A percentile compares a stretch with the other conserved stretches of the same genome.
These are phyloP conservation scores for Emydura subglobosa DNA, from an alignment of 2,113 vertebrate genomes.

Conservation along the genomic window DNA sequence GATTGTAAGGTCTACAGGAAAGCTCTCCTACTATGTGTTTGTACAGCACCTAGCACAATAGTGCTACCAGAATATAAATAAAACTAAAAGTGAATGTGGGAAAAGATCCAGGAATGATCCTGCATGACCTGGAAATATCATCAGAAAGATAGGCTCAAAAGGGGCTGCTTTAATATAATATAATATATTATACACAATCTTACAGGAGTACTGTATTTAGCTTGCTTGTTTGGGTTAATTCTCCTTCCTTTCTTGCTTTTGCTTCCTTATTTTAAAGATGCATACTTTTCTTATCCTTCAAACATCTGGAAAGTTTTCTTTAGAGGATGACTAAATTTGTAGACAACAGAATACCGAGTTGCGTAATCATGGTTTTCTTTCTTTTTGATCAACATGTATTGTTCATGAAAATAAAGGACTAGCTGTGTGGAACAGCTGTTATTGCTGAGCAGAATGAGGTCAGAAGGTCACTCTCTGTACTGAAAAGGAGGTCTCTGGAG, in stretches of 20 bases:
- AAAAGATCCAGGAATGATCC: not conserved
- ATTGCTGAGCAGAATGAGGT: conserved; percentile 55
- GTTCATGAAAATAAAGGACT: conserved; percentile 69
- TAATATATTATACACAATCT: not conserved
- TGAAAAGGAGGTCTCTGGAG: conserved; percentile 17
- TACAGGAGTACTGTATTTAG: not conserved
- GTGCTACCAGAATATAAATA: not conserved
- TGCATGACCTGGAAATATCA: not conserved
- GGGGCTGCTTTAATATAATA: not conserved
- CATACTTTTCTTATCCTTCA: not conserved
- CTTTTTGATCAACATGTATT: not conserved
- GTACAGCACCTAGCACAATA: not conserved
- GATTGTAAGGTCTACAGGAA: not conserved
- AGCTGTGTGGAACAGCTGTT: not conserved
- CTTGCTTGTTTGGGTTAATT: not conserved
- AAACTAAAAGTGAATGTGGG: not conserved
- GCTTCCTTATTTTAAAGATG: not conserved
- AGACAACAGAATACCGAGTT: conserved; percentile 49
- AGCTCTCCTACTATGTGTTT: not conserved
- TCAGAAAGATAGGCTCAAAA: not conserved
- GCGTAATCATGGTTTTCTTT: conserved; percentile 64
- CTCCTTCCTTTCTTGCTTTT: not conserved
- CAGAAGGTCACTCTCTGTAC: conserved; percentile 50
- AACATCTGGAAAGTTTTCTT: conserved; percentile 42
- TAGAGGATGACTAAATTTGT: conserved; percentile 54